Evolutionary conservation across 2,888 invertebrate species (phyloP).

Genomic region (Thera britannica): DNA sequence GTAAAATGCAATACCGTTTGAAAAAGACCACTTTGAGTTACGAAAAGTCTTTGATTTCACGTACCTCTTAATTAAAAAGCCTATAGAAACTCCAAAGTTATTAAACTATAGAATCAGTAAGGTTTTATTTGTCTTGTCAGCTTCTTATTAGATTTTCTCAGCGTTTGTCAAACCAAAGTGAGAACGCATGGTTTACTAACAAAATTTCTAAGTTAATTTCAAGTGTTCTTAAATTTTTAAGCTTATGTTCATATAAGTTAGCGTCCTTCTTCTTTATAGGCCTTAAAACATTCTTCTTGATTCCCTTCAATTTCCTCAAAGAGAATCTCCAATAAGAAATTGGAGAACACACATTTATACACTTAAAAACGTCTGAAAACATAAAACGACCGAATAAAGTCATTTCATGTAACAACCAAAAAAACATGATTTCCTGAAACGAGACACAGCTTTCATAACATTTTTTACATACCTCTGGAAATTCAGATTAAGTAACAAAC

Average conservation of each 20-base stretch:
- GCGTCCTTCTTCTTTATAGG: not conserved
- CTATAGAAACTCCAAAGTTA: not conserved
- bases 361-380: not conserved
- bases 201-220: not conserved
- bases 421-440: constrained; percentile 37
- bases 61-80: not conserved
- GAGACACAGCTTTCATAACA: constrained; percentile 37
- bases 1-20: constrained; percentile 34
- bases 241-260: not conserved
- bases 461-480: constrained; percentile 39
- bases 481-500: constrained; percentile 44
- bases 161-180: not conserved
- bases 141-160: not conserved
- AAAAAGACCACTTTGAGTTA: constrained; percentile 13
- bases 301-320: not conserved
- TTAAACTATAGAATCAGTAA: not conserved
- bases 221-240: not conserved
- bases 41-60: constrained; percentile 16
- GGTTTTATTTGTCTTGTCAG: not conserved
- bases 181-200: not conserved
- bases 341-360: not conserved
- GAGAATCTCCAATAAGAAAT: not conserved
- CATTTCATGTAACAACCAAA: constrained; percentile 17
- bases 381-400: constrained; percentile 1
- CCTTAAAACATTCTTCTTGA: not conserved